Evolutionary conservation across 2,113 vertebrate genomes (phyloP).

Genomic region (Lipophrys pholis): DNA sequence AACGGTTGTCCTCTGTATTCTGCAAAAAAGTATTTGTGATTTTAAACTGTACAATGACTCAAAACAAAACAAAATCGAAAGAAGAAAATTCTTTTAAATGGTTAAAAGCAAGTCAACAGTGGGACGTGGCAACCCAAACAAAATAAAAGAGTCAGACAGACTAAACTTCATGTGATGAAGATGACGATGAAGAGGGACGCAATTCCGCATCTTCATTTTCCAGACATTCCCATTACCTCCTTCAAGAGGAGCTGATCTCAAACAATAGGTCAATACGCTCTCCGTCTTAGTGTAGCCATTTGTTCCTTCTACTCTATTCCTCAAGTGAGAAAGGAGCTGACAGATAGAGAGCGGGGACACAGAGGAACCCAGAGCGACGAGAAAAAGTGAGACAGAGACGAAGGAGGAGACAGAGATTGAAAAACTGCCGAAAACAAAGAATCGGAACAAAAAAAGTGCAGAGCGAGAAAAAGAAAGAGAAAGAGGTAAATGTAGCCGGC

Average conservation of each 20-base stretch:
- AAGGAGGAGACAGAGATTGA: constrained; percentile 43
- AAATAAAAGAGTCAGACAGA: constrained; percentile 11
- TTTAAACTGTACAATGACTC: too few relatives aligned
- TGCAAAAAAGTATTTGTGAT: too few relatives aligned
- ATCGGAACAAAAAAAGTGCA: constrained; percentile 38
- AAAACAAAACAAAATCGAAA: too few relatives aligned
- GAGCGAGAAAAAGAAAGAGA: constrained; percentile 19
- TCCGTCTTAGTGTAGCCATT: constrained; percentile 43
- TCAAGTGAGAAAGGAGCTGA: constrained; percentile 10
- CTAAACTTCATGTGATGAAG: constrained; percentile 13
- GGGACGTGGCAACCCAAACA: not conserved
- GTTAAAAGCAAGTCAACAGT: constrained; percentile 1
- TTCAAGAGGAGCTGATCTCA: constrained; percentile 40
- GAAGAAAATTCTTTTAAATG: not conserved
- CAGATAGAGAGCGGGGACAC: constrained; percentile 5
- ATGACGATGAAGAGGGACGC: too few relatives aligned
- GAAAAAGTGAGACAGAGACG: constrained; percentile 44
- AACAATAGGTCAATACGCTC: constrained; percentile 47
- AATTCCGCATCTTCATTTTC: too few relatives aligned
- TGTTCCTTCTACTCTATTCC: constrained; percentile 44
- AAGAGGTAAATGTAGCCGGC: constrained; percentile 65
- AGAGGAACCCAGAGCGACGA: constrained; percentile 30
- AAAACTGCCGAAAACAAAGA: constrained; percentile 58
- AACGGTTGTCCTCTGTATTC: too few relatives aligned
- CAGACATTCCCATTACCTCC: constrained; percentile 57